These are phyloP conservation scores for Geopemphigus sp. DNA, from an alignment of 1,140 invertebrate genomes.

Conservation along the genomic window DNA sequence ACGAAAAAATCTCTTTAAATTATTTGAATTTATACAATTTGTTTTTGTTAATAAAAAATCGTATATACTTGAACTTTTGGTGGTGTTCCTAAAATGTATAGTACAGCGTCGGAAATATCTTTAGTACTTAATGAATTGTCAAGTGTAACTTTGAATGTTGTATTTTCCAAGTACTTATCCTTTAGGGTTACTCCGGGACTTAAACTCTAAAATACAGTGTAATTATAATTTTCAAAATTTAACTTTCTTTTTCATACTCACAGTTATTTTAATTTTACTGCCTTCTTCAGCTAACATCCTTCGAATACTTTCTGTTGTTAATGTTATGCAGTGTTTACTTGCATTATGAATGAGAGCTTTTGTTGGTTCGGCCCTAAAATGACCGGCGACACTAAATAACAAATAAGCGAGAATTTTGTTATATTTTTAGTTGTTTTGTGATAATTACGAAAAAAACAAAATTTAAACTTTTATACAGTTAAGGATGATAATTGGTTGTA, in stretches of 20 bases:
- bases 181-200: conserved; percentile 6
- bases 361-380: conserved; percentile 25
- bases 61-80: not conserved
- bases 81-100: conserved; percentile 44
- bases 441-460: no score
- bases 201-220: not conserved
- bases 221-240: not conserved
- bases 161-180: no score
- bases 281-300: conserved; percentile 27
- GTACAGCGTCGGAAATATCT: conserved; percentile 30
- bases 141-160: not conserved
- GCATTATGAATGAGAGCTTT: conserved; percentile 41
- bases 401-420: no score
- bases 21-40: not conserved
- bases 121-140: conserved; percentile 15
- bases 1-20: not conserved
- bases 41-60: not conserved
- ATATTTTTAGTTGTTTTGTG: no score
- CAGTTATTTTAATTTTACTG: conserved; percentile 38
- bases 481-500: no score
- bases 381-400: conserved; percentile 31
- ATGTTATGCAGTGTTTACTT: conserved; percentile 36
- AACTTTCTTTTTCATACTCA: not conserved
- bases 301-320: conserved; percentile 33
- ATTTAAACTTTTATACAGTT: no score